Conservation (phyloP, 2,113 vertebrate genomes). For the Cercocebus atys region DNA sequence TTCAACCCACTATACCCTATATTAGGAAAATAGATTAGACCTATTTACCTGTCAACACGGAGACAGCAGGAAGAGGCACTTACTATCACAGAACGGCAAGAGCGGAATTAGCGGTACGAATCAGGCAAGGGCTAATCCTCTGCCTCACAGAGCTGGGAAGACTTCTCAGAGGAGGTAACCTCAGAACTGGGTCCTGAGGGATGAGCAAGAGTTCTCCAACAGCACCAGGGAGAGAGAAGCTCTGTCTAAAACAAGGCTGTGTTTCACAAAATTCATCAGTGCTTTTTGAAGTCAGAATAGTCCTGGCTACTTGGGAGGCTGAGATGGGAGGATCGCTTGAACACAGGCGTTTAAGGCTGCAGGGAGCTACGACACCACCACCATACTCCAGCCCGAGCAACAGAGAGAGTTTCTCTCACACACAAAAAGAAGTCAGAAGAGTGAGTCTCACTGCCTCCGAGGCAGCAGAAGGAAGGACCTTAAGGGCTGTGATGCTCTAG, state of each 20-base stretch:
- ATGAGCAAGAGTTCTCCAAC: neutral
- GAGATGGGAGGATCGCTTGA: no score
- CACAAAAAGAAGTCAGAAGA: neutral
- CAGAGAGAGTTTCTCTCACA: no score
- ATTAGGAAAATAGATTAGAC: neutral
- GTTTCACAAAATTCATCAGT: neutral
- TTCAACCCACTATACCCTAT: neutral
- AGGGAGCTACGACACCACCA: no score
- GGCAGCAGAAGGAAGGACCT: neutral
- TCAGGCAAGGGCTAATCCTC: neutral
- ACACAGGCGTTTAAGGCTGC: no score
- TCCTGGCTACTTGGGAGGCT: no score
- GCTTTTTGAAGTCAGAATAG: neutral
- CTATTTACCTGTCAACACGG: neutral
- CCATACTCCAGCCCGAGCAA: no score
- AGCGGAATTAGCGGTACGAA: no score
- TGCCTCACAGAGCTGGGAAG: neutral
- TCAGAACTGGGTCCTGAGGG: neutral
- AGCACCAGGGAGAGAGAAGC: neutral
- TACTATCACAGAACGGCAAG: rapidly evolving
- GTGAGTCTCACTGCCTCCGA: neutral
- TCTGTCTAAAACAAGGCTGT: neutral
- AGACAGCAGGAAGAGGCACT: neutral
- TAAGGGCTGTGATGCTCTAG: neutral
- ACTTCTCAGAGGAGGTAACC: neutral